Conservation (phyloP, 2,888 invertebrate species). For the Coelopa pilipes region DNA sequence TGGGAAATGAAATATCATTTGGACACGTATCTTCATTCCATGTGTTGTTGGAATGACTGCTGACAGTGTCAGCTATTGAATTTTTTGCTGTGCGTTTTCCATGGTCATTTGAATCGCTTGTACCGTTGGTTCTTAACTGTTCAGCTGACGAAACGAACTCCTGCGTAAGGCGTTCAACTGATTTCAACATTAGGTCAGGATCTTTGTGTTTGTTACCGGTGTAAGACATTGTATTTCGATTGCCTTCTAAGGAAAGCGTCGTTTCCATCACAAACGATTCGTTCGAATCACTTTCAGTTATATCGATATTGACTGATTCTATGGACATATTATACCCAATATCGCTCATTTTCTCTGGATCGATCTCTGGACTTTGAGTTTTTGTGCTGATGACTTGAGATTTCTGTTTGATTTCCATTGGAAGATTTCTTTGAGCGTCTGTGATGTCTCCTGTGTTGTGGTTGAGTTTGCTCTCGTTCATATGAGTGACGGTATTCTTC, state of each 20-base stretch:
- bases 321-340: slow-evolving; percentile 55
- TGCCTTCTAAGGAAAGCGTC: slow-evolving; percentile 50
- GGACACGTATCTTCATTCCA: slow-evolving; percentile 86
- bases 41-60: slow-evolving; percentile 70
- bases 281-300: slow-evolving; percentile 57
- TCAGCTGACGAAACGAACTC: slow-evolving; percentile 75
- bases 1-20: slow-evolving; percentile 82
- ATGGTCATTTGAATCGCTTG: slow-evolving; percentile 33
- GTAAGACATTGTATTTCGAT: slow-evolving; percentile 20
- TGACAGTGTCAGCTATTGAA: slow-evolving; percentile 37
- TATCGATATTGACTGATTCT: slow-evolving; percentile 58
- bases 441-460: slow-evolving; percentile 52
- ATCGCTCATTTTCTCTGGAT: slow-evolving; percentile 63
- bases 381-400: slow-evolving; percentile 48
- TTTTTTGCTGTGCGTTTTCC: slow-evolving; percentile 33
- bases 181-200: slow-evolving; percentile 77
- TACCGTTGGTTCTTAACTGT: slow-evolving; percentile 67
- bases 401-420: slow-evolving; percentile 33
- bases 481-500: slow-evolving; percentile 55
- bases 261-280: slow-evolving; percentile 61
- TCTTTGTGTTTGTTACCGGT: slow-evolving; percentile 69
- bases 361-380: slow-evolving; percentile 67
- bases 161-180: slow-evolving; percentile 74
- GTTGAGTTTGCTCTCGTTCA: slow-evolving; percentile 56
- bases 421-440: slow-evolving; percentile 48